Percentiles rank a stretch among this genome's conserved stretches.
Conservation (phyloP, 2,888 invertebrate genomes). For the Zhuqinia jingwanae region DNA sequence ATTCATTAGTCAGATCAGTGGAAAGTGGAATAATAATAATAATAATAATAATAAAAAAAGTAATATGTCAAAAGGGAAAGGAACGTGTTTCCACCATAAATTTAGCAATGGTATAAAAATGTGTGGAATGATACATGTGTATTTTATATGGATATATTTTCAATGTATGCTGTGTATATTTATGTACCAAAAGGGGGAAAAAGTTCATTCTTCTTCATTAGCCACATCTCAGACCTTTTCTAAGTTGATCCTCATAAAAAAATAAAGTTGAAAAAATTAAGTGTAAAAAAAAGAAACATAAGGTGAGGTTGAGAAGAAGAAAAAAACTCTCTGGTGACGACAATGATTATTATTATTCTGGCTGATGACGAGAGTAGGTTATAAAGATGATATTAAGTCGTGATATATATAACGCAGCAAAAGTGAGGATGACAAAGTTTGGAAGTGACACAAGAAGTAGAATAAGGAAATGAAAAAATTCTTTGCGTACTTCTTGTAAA, state of each 20-base stretch:
- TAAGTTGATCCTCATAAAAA: slow-evolving; percentile 18
- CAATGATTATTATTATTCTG: no score
- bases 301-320: neutral
- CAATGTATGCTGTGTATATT: no score
- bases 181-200: neutral
- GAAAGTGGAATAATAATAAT: no score
- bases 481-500: neutral
- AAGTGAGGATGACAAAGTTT: slow-evolving; percentile 9
- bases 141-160: no score
- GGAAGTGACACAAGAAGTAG: slow-evolving; percentile 46
- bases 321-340: neutral
- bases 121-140: no score
- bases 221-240: slow-evolving; percentile 24
- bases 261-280: neutral
- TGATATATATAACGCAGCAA: neutral
- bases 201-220: slow-evolving; percentile 60
- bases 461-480: slow-evolving; percentile 40
- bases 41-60: no score
- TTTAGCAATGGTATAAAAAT: no score
- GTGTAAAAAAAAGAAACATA: neutral
- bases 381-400: neutral
- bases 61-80: no score
- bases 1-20: no score
- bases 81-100: no score
- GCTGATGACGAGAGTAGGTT: neutral